These are phyloP conservation scores for Phataginus tetradactyla DNA, from an alignment of 2,797 vertebrate species.

Conservation along the genomic window DNA sequence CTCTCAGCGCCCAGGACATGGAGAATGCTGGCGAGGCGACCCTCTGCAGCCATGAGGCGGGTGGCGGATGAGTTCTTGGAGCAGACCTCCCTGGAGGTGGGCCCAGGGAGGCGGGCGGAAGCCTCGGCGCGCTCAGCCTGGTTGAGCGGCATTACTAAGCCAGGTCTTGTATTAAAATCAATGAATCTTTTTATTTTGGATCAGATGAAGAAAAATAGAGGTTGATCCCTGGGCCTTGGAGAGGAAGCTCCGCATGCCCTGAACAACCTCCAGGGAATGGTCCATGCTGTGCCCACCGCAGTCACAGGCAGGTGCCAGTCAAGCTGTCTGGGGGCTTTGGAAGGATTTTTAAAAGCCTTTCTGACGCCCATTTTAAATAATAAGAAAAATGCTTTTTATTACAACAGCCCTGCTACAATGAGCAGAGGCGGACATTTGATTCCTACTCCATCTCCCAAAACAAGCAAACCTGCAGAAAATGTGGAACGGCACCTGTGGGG, in stretches of 20 bases:
- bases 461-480: not conserved
- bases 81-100: not conserved
- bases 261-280: accelerated
- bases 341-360: not conserved
- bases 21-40: no score
- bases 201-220: accelerated
- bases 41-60: no score
- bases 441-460: not conserved
- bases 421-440: accelerated
- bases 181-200: not conserved
- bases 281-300: accelerated
- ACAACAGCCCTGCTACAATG: accelerated
- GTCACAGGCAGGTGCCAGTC: accelerated
- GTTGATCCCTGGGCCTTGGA: accelerated
- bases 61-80: no score
- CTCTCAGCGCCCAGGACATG: no score
- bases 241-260: accelerated
- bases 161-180: accelerated
- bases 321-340: accelerated
- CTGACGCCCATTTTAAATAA: not conserved
- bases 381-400: accelerated
- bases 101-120: no score
- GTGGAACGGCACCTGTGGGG: not conserved
- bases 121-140: no score
- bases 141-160: no score